phyloP scores from a whole-genome alignment of 1,140 invertebrate species.

The Gryllus bimaculatus region DNA sequence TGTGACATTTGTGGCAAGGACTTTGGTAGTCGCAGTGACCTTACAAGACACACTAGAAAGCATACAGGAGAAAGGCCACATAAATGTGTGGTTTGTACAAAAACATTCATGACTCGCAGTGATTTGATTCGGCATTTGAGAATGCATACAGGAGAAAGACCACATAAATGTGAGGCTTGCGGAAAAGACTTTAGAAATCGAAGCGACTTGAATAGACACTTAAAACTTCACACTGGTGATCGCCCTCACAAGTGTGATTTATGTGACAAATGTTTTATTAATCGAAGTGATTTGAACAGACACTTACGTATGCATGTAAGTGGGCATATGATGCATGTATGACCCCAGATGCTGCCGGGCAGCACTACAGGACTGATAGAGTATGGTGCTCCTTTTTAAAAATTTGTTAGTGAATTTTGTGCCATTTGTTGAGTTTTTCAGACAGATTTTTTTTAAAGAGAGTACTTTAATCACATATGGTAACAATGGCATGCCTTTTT shows the following conservation, averaged over 20 bases:
- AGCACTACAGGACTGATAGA: background rate
- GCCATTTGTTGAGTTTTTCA: too few species aligned
- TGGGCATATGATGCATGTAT: background rate
- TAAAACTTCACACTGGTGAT: background rate
- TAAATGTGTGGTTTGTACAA: background rate
- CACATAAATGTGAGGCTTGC: background rate
- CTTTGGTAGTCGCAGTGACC: conserved; percentile 23
- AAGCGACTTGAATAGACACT: background rate
- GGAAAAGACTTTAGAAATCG: conserved; percentile 1
- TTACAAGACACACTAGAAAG: background rate
- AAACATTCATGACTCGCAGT: conserved; percentile 16
- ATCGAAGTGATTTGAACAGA: background rate
- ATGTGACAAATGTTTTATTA: background rate
- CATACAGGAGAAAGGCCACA: background rate
- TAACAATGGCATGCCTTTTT: too few species aligned
- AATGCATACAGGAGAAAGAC: background rate
- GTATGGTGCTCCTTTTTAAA: background rate
- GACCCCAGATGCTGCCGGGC: background rate
- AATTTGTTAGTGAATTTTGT: too few species aligned
- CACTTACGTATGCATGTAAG: background rate
- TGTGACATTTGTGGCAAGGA: conserved; percentile 26
- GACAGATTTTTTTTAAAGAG: too few species aligned
- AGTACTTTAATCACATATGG: too few species aligned
- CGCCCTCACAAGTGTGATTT: background rate
- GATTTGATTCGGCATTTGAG: background rate